These are phyloP conservation scores for Atherinosoma microstoma DNA, from an alignment of 2,797 vertebrate species.

Conservation along the genomic window DNA sequence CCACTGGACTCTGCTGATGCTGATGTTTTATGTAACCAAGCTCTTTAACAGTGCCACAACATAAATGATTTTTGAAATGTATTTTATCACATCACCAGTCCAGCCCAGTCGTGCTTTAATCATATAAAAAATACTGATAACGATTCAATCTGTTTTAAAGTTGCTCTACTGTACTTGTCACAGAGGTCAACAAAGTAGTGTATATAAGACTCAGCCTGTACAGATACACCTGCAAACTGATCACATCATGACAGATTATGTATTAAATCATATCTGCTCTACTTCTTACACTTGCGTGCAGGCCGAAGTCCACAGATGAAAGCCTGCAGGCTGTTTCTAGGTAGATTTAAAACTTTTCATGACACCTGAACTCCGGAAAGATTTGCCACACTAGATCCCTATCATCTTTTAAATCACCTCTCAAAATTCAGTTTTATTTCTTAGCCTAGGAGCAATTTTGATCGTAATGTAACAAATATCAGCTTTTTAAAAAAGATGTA, in stretches of 20 bases:
- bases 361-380: background rate
- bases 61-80: background rate
- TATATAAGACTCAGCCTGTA: background rate
- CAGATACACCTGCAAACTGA: background rate
- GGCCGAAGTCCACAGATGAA: background rate
- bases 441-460: background rate
- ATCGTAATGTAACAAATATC: background rate
- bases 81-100: background rate
- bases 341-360: background rate
- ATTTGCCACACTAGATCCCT: background rate
- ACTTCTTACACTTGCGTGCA: background rate
- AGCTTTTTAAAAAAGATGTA: background rate
- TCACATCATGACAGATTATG: background rate
- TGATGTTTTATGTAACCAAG: too few relatives aligned
- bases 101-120: background rate
- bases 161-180: background rate
- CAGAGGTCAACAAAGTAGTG: background rate
- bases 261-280: background rate
- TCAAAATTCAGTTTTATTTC: background rate
- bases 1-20: background rate
- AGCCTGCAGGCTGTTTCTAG: background rate
- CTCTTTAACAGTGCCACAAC: background rate
- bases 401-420: background rate
- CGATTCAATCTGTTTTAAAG: background rate
- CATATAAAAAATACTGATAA: background rate